Percentiles rank a stretch among this genome's conserved stretches.
These are phyloP conservation scores for Campylomormyrus tamandua DNA, from an alignment of 2,113 vertebrate species.

Conservation along the genomic window DNA sequence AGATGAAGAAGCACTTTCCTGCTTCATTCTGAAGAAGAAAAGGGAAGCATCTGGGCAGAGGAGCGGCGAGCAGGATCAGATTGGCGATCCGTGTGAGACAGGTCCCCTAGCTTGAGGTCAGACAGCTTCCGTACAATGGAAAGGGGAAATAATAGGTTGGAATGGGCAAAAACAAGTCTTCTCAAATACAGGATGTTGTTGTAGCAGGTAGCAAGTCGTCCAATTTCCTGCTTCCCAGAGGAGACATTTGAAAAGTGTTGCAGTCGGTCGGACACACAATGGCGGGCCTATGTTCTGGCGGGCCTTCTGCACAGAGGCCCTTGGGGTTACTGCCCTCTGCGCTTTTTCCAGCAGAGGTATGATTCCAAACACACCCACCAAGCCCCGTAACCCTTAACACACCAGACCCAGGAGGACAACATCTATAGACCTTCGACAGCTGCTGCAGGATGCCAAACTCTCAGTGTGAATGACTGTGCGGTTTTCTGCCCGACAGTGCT, in stretches of 20 bases:
- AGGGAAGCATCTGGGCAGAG: slow-evolving; percentile 68
- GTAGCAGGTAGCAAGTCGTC: slow-evolving; percentile 75
- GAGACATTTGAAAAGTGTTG: slow-evolving; percentile 61
- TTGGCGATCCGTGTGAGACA: slow-evolving; percentile 51
- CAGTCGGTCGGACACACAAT: slow-evolving; percentile 59
- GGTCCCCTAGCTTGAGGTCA: slow-evolving; percentile 42
- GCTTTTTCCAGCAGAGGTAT: slow-evolving; percentile 49
- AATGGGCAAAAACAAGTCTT: slow-evolving; percentile 68
- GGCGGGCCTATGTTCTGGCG: slow-evolving; percentile 56
- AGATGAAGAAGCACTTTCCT: slow-evolving; percentile 44
- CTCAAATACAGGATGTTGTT: slow-evolving; percentile 79
- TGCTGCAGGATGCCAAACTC: slow-evolving; percentile 45
- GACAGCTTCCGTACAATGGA: slow-evolving; percentile 60
- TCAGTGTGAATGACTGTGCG: neutral
- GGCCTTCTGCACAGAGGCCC: slow-evolving; percentile 62
- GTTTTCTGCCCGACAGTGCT: neutral
- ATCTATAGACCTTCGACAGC: slow-evolving; percentile 21
- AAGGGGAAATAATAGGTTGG: slow-evolving; percentile 72
- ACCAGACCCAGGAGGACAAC: slow-evolving; percentile 41
- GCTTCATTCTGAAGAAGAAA: slow-evolving; percentile 52
- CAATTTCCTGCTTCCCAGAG: slow-evolving; percentile 77
- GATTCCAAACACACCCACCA: slow-evolving; percentile 35
- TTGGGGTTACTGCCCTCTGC: slow-evolving; percentile 65
- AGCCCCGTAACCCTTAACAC: slow-evolving; percentile 59
- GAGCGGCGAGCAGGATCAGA: slow-evolving; percentile 61